Evolutionary conservation across 2,113 vertebrate genomes (phyloP), one percentile per base, ranked within the genome.

Genomic region (Aepyceros melampus): DNA sequence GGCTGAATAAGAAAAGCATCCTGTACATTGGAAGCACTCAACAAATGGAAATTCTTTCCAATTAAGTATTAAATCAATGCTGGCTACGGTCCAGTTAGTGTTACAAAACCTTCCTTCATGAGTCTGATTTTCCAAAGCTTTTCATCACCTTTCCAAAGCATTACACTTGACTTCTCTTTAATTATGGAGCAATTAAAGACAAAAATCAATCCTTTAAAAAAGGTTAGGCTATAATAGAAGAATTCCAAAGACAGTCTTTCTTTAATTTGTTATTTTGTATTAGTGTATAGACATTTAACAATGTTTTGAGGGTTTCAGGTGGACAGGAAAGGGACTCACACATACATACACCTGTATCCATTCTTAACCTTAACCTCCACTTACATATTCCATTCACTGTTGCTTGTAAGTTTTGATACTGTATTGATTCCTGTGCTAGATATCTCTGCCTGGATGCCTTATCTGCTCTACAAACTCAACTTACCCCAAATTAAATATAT

Each of bases 11-110:
- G 60, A 43, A 81, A 40, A 36, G 5, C 36, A 36, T 4, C 23
- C 2, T 6, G 11, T 33, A 40, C 21, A 3, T 0, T 21, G 49
- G 6, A 47, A 83, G 25, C 1, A 3, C 7, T 21, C 15, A 17
- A 17, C 11, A 40, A 21, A 21, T 21, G 36, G 4, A 49, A 85
- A 7, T 33, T 87, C 47, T 53, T 82, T 14, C 2, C 31, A 6
- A 5, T 15, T 2, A 29, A n/a, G 25, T n/a, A 45, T 31, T 64
- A 58, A 7, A 7, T 29, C 53, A 14, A 4, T 8, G 5, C 12
- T 27, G 40, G 91, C 8, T 29, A 16, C 15, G 11, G n/a, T 49
- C 5, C 4, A 31, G 67, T 45, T 51, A 15, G 23, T 43, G 13
- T 33, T 62, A 45, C 3, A 56, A 87, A 93, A 40, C 5, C 31